phyloP scores from a whole-genome alignment of 2,113 vertebrate genomes.

The Drymodes brunneopygia region DNA sequence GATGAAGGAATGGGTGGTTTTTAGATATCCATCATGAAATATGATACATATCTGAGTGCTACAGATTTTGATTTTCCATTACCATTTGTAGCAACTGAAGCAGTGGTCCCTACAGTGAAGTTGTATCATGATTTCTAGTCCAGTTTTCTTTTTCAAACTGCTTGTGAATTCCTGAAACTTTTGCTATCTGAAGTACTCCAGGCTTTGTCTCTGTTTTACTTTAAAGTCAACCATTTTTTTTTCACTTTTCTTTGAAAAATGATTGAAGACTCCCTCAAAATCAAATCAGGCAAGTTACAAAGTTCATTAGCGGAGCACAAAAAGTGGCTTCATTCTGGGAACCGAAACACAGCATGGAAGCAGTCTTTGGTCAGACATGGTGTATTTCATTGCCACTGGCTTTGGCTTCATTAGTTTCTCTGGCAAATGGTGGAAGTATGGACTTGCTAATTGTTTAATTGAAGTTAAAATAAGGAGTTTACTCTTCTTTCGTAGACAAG shows the following conservation, averaged over 20 bases:
- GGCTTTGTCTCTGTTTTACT: background rate
- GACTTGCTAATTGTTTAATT: background rate
- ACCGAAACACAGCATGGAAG: background rate
- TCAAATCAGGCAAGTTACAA: background rate
- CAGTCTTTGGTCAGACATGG: background rate
- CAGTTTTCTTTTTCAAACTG: background rate
- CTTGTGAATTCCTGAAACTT: background rate
- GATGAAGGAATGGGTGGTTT: background rate
- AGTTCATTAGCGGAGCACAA: background rate
- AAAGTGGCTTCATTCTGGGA: background rate
- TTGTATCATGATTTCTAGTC: background rate
- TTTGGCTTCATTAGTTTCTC: background rate
- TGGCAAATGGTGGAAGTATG: background rate
- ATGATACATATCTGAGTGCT: background rate
- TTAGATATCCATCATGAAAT: conserved; percentile 3
- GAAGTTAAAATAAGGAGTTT: background rate
- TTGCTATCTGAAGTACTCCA: background rate
- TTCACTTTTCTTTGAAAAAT: background rate
- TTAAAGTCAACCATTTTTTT: background rate
- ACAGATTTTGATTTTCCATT: background rate
- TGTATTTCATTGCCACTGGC: background rate
- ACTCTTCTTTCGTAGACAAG: background rate
- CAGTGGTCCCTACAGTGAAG: background rate
- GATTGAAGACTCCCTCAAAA: background rate
- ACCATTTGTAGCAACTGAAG: background rate